Evolutionary conservation across 2,888 invertebrate species (phyloP).

Genomic region (Dryobota labecula): DNA sequence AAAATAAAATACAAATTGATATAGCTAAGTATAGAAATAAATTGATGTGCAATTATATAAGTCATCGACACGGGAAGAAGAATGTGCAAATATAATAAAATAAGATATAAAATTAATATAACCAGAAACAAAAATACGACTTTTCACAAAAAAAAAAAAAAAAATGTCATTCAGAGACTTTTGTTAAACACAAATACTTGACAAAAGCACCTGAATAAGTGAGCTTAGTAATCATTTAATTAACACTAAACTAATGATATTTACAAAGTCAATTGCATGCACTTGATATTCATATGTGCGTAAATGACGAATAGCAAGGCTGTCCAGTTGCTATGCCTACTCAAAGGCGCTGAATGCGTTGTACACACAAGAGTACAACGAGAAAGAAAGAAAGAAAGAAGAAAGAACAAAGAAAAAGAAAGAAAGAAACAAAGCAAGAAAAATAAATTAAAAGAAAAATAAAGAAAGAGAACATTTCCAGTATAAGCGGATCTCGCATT

Average conservation of each 20-base stretch:
- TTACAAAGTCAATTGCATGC: slow-evolving; percentile 53
- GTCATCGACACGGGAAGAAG: too few relatives aligned
- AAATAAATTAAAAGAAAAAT: too few relatives aligned
- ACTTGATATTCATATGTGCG: slow-evolving; percentile 28
- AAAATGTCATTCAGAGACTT: slow-evolving; percentile 51
- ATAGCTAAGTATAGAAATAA: neutral
- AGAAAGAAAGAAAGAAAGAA: too few relatives aligned
- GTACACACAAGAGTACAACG: too few relatives aligned
- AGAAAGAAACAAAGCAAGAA: too few relatives aligned
- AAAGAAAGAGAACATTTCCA: too few relatives aligned
- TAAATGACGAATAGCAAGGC: neutral
- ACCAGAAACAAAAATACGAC: neutral
- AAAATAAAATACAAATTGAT: neutral
- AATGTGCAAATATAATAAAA: slow-evolving; percentile 2
- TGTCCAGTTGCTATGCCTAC: neutral
- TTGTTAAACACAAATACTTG: slow-evolving; percentile 37
- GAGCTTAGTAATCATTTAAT: slow-evolving; percentile 18
- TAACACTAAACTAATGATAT: slow-evolving; percentile 45
- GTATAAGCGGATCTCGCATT: too few relatives aligned
- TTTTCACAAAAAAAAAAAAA: slow-evolving; percentile 24
- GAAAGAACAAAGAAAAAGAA: too few relatives aligned
- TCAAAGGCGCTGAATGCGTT: too few relatives aligned
- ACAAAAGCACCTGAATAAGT: slow-evolving; percentile 63
- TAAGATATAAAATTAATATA: too few relatives aligned
- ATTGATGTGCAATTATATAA: neutral